Percentiles rank a stretch among this genome's conserved stretches.
Evolutionary conservation across 2,888 invertebrate species (phyloP).

Genomic region (Phengaris alcon): DNA sequence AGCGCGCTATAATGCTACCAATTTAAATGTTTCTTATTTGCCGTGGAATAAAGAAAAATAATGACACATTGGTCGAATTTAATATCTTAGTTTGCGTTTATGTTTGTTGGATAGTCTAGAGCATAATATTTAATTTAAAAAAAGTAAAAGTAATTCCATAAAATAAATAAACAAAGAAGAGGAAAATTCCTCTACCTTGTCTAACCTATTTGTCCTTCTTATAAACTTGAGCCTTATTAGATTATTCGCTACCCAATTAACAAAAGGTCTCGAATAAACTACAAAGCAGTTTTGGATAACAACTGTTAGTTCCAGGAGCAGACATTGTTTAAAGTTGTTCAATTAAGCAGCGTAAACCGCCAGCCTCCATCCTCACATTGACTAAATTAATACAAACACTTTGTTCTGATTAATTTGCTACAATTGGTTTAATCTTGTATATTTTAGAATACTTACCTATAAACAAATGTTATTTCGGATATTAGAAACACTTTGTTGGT

Average conservation of each 20-base stretch:
- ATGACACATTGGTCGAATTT: too few species aligned
- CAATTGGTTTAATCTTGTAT: neutral
- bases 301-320: constrained; percentile 60
- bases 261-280: constrained; percentile 50
- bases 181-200: neutral
- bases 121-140: too few species aligned
- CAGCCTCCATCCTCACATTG: constrained; percentile 34
- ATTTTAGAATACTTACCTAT: neutral
- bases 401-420: constrained; percentile 27
- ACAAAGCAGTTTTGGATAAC: constrained; percentile 57
- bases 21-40: too few species aligned
- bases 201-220: too few species aligned
- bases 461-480: neutral
- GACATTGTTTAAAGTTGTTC: constrained; percentile 60
- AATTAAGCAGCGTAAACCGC: constrained; percentile 45
- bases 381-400: constrained; percentile 35
- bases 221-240: constrained; percentile 12
- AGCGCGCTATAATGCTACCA: too few species aligned
- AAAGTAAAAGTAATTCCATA: too few species aligned
- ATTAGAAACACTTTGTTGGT: neutral
- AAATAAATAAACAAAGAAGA: neutral
- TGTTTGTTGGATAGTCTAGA: too few species aligned
- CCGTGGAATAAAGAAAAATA: too few species aligned
- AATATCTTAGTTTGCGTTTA: too few species aligned
- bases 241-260: constrained; percentile 14